A percentile compares a stretch with the other conserved stretches of the same genome.
Evolutionary conservation across 1,140 invertebrate genomes (phyloP).

Genomic region (Tetragnatha versicolor): DNA sequence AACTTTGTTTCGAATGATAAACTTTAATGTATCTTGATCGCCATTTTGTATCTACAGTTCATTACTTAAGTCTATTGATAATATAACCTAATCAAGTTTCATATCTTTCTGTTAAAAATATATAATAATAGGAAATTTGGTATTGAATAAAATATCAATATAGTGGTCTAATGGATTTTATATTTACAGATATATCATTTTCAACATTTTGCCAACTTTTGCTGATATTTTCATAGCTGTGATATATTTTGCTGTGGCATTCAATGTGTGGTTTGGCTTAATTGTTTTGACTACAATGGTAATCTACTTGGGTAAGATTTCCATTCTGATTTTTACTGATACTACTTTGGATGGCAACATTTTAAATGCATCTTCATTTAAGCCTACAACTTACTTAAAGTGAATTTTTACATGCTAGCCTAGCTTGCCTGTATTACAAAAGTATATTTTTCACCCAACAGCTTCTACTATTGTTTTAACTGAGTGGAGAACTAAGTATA

Average conservation of each 20-base stretch:
- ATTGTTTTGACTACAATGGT: slow-evolving; percentile 93
- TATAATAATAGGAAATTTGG: no score
- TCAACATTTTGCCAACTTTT: slow-evolving; percentile 86
- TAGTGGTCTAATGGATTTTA: no score
- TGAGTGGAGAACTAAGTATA: slow-evolving; percentile 95
- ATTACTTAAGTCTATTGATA: neutral
- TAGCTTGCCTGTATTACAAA: neutral
- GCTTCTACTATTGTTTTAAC: slow-evolving; percentile 82
- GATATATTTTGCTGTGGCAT: slow-evolving; percentile 83
- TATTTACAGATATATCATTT: slow-evolving; percentile 72
- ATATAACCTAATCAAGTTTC: no score
- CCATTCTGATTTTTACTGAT: no score
- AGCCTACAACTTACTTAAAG: no score
- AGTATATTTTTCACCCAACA: slow-evolving; percentile 14
- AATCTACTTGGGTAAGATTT: slow-evolving; percentile 81
- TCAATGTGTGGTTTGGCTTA: slow-evolving; percentile 92
- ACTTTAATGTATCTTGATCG: no score
- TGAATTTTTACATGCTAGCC: no score
- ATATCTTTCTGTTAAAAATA: no score
- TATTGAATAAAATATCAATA: no score
- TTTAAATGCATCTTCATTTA: no score
- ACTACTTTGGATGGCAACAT: no score
- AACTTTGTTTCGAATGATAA: slow-evolving; percentile 10
- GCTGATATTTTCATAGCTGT: slow-evolving; percentile 93
- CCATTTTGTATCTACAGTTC: no score